Conservation (phyloP, 2,888 invertebrate genomes). For the Drosophila histrio region DNA sequence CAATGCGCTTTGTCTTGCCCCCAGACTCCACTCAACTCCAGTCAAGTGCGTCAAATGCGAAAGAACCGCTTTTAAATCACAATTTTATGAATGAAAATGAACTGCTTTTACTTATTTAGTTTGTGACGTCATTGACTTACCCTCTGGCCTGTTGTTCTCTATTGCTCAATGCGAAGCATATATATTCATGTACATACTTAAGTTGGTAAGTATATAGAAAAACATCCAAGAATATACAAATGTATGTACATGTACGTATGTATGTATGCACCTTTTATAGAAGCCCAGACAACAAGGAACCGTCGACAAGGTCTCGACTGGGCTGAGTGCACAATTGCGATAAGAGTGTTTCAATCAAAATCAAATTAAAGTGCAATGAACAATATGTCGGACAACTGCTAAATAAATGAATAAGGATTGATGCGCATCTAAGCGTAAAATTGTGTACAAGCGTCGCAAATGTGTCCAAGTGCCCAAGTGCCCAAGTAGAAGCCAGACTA, state of each 20-base stretch:
- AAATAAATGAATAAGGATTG: constrained; percentile 64
- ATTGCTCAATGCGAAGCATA: neutral
- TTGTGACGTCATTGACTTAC: constrained; percentile 38
- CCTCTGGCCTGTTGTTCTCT: neutral
- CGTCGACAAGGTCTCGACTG: constrained; percentile 3
- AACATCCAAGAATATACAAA: neutral
- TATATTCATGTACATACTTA: neutral
- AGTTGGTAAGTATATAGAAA: neutral
- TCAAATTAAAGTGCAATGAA: constrained; percentile 74
- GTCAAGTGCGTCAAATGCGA: constrained; percentile 41
- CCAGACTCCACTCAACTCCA: constrained; percentile 10
- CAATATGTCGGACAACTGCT: constrained; percentile 56
- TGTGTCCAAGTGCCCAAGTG: constrained; percentile 39
- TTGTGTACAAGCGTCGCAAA: constrained; percentile 51
- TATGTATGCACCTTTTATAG: too few relatives aligned
- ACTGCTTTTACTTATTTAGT: constrained; percentile 6
- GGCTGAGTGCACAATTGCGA: constrained; percentile 64
- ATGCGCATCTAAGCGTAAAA: constrained; percentile 72
- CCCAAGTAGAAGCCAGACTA: constrained; percentile 26
- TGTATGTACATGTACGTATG: neutral
- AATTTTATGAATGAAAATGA: constrained; percentile 68
- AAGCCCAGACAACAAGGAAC: neutral
- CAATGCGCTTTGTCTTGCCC: constrained; percentile 52
- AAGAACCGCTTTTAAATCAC: constrained; percentile 5
- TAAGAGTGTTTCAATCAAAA: constrained; percentile 74